Evolutionary conservation across 1,140 invertebrate genomes (phyloP).

Genomic region (Caenorhabditis latens): DNA sequence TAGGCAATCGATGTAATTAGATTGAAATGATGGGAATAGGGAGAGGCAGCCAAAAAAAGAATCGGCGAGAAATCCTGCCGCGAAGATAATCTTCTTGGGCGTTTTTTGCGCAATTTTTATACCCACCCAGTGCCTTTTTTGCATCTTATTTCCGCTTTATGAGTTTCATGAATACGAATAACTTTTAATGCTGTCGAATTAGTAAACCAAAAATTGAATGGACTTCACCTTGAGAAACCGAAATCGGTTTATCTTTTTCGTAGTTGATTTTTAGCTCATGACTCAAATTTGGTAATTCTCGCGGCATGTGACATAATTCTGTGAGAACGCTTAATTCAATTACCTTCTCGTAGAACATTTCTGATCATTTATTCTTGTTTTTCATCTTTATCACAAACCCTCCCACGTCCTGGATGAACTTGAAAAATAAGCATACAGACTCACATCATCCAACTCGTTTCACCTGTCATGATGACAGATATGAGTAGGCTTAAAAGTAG

Average conservation of each 20-base stretch:
- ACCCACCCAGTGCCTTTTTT: not conserved
- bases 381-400: not conserved
- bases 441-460: slow-evolving; percentile 14
- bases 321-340: too few relatives aligned
- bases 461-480: slow-evolving; percentile 31
- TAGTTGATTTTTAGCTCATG: not conserved
- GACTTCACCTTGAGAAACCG: too few relatives aligned
- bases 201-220: too few relatives aligned
- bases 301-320: too few relatives aligned
- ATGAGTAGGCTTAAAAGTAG: not conserved
- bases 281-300: not conserved
- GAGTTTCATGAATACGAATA: slow-evolving; percentile 1
- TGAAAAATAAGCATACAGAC: not conserved
- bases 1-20: slow-evolving; percentile 39
- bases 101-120: not conserved
- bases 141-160: slow-evolving; percentile 10
- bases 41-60: not conserved
- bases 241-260: too few relatives aligned
- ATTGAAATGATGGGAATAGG: slow-evolving; percentile 5
- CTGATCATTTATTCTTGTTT: not conserved
- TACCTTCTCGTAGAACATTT: not conserved
- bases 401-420: slow-evolving; percentile 15
- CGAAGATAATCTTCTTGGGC: slow-evolving; percentile 29
- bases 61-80: slow-evolving; percentile 2
- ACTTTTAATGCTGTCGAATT: not conserved